These are phyloP conservation scores for Sarcophaga subvicina DNA, from an alignment of 2,888 invertebrate species.

Conservation along the genomic window DNA sequence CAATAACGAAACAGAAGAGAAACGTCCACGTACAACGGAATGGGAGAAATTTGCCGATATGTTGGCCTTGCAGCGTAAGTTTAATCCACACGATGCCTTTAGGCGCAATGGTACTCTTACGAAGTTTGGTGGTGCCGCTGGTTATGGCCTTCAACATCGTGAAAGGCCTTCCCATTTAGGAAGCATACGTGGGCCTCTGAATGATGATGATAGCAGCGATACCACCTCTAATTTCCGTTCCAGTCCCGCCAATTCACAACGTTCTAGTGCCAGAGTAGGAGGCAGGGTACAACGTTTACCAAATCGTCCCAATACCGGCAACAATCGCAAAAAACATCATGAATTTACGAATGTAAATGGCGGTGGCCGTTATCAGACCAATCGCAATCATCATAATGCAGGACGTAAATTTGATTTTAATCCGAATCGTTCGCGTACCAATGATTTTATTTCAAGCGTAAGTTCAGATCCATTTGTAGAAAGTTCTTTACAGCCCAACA, in stretches of 20 bases:
- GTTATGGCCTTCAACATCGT: conserved; percentile 7
- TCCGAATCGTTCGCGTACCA: conserved; percentile 74
- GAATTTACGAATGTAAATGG: background rate
- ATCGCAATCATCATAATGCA: conserved; percentile 32
- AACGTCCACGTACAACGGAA: conserved; percentile 77
- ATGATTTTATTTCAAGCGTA: conserved; percentile 42
- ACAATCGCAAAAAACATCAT: conserved; percentile 28
- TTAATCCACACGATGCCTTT: conserved; percentile 77
- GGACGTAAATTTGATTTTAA: conserved; percentile 75
- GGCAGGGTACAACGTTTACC: conserved; percentile 29
- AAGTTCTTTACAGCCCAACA: conserved; percentile 43
- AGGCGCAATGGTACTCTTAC: conserved; percentile 69
- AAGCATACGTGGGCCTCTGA: conserved; percentile 4
- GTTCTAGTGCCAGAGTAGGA: conserved; percentile 57
- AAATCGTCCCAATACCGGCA: conserved; percentile 54
- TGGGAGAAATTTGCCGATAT: conserved; percentile 80
- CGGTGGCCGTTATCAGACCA: conserved; percentile 1
- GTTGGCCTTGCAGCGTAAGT: conserved; percentile 76
- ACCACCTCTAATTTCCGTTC: conserved; percentile 47
- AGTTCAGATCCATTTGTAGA: conserved; percentile 36
- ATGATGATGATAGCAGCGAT: conserved; percentile 54
- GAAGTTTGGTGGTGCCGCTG: conserved; percentile 35
- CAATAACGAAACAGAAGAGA: conserved; percentile 37
- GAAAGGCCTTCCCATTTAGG: conserved; percentile 39
- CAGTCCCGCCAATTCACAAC: conserved; percentile 61